Percentiles rank a stretch among this genome's conserved stretches.
These are phyloP conservation scores for Drosophila nr. perissopoda DNA, from an alignment of 2,888 invertebrate genomes.

Conservation along the genomic window DNA sequence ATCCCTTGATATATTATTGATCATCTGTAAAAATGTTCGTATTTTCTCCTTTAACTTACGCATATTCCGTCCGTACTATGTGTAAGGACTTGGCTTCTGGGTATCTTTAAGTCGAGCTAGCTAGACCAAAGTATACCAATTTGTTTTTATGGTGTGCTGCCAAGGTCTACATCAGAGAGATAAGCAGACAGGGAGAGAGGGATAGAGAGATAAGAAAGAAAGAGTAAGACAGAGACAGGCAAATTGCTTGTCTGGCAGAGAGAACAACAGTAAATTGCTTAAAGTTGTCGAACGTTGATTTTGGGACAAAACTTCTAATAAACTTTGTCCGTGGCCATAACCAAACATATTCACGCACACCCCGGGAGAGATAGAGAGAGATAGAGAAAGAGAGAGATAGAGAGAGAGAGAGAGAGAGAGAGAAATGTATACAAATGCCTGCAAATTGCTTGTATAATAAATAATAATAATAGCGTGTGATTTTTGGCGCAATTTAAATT, in stretches of 20 bases:
- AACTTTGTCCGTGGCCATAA: constrained; percentile 40
- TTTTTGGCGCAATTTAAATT: constrained; percentile 80
- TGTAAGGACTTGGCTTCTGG: neutral
- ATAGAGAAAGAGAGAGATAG: neutral
- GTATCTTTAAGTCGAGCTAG: neutral
- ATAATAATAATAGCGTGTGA: constrained; percentile 79
- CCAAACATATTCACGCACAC: constrained; percentile 2
- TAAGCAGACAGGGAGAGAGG: neutral
- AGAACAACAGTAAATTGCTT: constrained; percentile 46
- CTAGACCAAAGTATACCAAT: neutral
- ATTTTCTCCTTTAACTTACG: neutral
- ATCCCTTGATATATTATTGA: neutral
- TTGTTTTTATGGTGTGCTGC: neutral
- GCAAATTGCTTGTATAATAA: constrained; percentile 79
- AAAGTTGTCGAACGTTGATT: constrained; percentile 55
- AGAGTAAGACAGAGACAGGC: no score
- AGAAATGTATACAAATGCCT: constrained; percentile 39
- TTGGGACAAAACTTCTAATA: constrained; percentile 66
- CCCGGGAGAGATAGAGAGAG: constrained; percentile 1
- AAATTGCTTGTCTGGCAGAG: constrained; percentile 13
- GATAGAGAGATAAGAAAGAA: constrained; percentile 10
- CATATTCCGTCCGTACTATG: neutral
- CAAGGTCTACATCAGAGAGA: neutral
- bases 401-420: neutral
- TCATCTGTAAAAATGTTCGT: neutral